Evolutionary conservation across 1,140 invertebrate genomes (phyloP), one percentile per base, ranked within the genome.

Genomic region (Reticulitermes speratus): DNA sequence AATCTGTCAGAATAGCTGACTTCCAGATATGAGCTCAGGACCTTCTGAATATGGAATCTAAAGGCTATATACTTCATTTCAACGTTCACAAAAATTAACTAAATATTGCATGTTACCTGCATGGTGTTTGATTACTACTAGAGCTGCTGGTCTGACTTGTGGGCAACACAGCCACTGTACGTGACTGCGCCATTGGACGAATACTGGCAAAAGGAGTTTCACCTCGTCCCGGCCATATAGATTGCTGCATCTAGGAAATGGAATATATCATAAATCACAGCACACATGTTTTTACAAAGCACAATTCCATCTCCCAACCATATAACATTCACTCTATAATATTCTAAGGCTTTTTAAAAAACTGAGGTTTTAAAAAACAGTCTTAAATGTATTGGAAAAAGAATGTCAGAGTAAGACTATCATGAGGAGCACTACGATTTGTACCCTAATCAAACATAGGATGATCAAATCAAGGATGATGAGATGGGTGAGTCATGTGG

Each of bases 131-230:
- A 91, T 89, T 48, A 91, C 59, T 75, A 14, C 30, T 44, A n/a
- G 85, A 55, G 59, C 83, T 84, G 90, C 75, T 91, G 89, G 86
- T 88, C 87, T 91, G 90, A 44, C 94, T 95, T 55, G 95, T 95
- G 1, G 96, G 96, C 87, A 96, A 91, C n/a, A 97, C 96, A 19
- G 96, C 96, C 3, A 95, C 96, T 44, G 95, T 97, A 87, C 95
- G 92, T 25, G 93, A 93, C 87, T 91, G 94, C 87, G 95, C 97
- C 90, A 98, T 98, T 0, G 98, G 98, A 25, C 97, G 92, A 88
- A 99, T 98, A 88, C 97, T 98, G 16, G 97, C 97, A 85, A 97
- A 93, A 9, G 96, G 96, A 2, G 96, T 96, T 89, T 96, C 96
- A 11, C 94, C 93, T 25, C 86, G 91, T 82, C 93, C 94, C 65